Evolutionary conservation across 1,140 invertebrate species (phyloP).

Genomic region (Leptonema lineaticorne): DNA sequence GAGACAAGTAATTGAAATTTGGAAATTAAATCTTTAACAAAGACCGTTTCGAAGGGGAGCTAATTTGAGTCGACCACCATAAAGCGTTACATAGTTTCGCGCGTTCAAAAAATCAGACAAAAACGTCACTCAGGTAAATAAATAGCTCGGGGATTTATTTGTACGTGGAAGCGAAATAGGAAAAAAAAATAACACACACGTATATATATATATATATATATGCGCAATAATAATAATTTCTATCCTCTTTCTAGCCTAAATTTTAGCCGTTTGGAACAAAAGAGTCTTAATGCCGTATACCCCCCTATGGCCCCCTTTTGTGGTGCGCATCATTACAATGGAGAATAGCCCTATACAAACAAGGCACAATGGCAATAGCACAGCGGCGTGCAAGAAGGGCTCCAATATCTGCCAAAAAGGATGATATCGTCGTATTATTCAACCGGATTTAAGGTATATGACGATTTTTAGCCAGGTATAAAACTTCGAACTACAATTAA

Average conservation of each 20-base stretch:
- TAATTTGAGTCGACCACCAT: constrained; percentile 7
- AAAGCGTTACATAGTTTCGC: constrained; percentile 17
- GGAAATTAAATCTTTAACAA: too few relatives aligned
- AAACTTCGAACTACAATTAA: neutral
- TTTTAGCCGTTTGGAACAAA: constrained; percentile 36
- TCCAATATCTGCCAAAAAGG: constrained; percentile 13
- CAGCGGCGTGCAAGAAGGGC: constrained; percentile 3
- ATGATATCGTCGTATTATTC: constrained; percentile 30
- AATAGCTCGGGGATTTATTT: constrained; percentile 11
- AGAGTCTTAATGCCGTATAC: constrained; percentile 22
- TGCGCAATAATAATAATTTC: constrained; percentile 30
- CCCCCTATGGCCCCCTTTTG: constrained; percentile 24
- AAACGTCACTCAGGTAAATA: constrained; percentile 23
- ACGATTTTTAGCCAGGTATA: constrained; percentile 24
- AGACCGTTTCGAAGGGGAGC: too few relatives aligned
- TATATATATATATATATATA: too few relatives aligned
- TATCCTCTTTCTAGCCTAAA: constrained; percentile 32
- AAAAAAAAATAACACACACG: constrained; percentile 36
- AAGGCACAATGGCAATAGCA: constrained; percentile 30
- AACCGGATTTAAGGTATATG: neutral
- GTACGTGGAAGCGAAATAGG: too few relatives aligned
- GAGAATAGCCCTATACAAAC: constrained; percentile 40
- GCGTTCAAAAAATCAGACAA: too few relatives aligned
- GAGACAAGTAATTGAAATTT: too few relatives aligned
- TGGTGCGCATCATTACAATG: constrained; percentile 35